Percentiles rank a stretch among this genome's conserved stretches.
These are phyloP conservation scores for Cataglyphis rosenhaueri DNA, from an alignment of 2,888 invertebrate genomes.

Conservation along the genomic window DNA sequence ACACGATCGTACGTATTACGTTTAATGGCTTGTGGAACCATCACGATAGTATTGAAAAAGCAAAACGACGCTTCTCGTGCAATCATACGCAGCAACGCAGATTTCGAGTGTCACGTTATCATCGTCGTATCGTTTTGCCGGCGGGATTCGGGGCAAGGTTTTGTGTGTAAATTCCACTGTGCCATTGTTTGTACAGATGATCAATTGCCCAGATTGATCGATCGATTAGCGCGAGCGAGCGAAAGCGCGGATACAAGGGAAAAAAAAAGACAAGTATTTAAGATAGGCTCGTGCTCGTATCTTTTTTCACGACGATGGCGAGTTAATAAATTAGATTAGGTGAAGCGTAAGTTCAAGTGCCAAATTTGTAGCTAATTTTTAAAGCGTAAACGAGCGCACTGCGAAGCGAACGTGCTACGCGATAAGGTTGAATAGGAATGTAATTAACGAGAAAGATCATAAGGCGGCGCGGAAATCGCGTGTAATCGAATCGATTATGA, in stretches of 20 bases:
- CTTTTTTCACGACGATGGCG: constrained; percentile 43
- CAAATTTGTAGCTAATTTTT: constrained; percentile 78
- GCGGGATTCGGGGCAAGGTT: constrained; percentile 29
- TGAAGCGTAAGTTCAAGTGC: constrained; percentile 80
- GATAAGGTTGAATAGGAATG: constrained; percentile 41
- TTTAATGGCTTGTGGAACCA: constrained; percentile 17
- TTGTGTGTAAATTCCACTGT: constrained; percentile 49
- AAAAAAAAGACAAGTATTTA: constrained; percentile 15
- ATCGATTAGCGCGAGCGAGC: constrained; percentile 29
- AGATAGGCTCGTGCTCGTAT: constrained; percentile 36
- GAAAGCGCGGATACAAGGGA: constrained; percentile 18
- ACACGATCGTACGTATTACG: neutral
- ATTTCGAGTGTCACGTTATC: constrained; percentile 47
- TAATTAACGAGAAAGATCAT: constrained; percentile 53
- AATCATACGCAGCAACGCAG: constrained; percentile 17
- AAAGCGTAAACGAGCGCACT: constrained; percentile 60
- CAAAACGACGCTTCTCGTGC: constrained; percentile 41
- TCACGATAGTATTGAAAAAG: constrained; percentile 14
- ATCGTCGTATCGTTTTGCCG: constrained; percentile 34
- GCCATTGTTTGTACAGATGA: constrained; percentile 51
- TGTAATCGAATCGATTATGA: constrained; percentile 7
- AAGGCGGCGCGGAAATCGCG: constrained; percentile 11
- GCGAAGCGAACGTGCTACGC: constrained; percentile 47
- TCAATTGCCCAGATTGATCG: constrained; percentile 29
- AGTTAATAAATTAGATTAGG: constrained; percentile 71